Base-by-base conservation (phyloP, 2,888 invertebrate species). In the Netelia melanura region DNA sequence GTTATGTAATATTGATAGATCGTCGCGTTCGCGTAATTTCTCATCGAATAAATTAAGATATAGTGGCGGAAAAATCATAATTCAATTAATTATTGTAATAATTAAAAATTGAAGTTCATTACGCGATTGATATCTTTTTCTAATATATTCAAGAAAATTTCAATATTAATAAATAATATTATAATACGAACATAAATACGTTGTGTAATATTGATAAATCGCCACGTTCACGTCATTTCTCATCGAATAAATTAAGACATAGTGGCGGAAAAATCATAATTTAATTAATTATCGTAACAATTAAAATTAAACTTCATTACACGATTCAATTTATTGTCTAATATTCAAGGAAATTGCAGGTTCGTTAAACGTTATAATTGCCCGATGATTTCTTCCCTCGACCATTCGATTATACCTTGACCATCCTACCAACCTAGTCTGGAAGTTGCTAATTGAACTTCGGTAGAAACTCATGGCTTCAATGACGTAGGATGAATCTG, bases 371-470 rank as follows among this genome's bases (percentile, higher is more conserved):
- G 10, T 48, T 1, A 48, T 11, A 48, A 11, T 14, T 48, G 11
- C 14, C 14, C 48, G 48, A 48, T 11, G 48, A 48, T 58, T 21
- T 21, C 17, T 58, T 17, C 23, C 17, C 58, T 21, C 58, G 8
- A 2, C 17, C 21, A 17, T 58, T 21, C 23, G n/a, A 58, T 6
- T 17, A 17, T 58, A 17, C 23, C 23, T 21, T 25, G 25, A 67
- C 17, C 17, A 17, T 17, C 17, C 17, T 10, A 67, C 17, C 17
- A 17, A 0, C 17, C 17, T 10, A 48, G 21, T n/a, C 61, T 48
- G 44, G n/a, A 68, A 75, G 54, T 56, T 76, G 81, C 62, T 76
- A 70, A 81, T 76, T 56, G n/a, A 71, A 56, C n/a, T 70, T 70
- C 25, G 17, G 70, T 71, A 43, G 43, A 81, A 71, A 30, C 14